Conservation (phyloP, 2,888 invertebrate genomes). For the Bruchidius siliquastri region DNA sequence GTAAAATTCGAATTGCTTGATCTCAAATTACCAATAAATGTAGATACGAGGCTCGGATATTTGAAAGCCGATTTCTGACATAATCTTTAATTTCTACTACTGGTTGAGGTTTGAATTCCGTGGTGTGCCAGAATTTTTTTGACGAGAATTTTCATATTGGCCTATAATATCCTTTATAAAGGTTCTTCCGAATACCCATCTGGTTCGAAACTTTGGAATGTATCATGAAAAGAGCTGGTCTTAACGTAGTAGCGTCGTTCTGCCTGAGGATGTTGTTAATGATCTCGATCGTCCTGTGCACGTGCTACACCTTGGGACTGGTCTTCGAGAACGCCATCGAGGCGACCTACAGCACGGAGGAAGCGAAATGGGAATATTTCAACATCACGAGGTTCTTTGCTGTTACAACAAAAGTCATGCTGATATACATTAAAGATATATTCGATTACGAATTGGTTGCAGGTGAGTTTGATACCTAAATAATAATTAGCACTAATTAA, state of each 20-base stretch:
- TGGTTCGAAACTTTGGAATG: background rate
- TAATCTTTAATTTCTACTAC: too few relatives aligned
- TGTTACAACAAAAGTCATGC: background rate
- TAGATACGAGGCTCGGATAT: too few relatives aligned
- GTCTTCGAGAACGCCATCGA: background rate
- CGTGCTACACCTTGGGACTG: background rate
- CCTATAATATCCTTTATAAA: too few relatives aligned
- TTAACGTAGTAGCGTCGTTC: background rate
- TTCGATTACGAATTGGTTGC: background rate
- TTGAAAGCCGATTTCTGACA: too few relatives aligned
- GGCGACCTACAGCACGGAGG: background rate
- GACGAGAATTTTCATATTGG: too few relatives aligned
- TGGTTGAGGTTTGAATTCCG: too few relatives aligned
- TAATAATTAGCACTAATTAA: too few relatives aligned
- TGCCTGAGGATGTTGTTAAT: background rate
- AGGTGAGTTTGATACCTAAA: background rate
- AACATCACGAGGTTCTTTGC: background rate
- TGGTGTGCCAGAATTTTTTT: too few relatives aligned
- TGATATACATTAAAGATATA: background rate
- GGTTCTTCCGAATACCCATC: background rate
- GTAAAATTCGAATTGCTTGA: too few relatives aligned
- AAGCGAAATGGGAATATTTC: background rate
- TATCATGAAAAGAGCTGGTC: background rate
- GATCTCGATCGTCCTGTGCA: background rate
- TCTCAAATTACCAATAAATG: too few relatives aligned